Percentiles rank a stretch among this genome's conserved stretches.
These are phyloP conservation scores for Agelas oroides DNA, from an alignment of 37 sponge, comb jelly and placozoan genomes.

Conservation along the genomic window DNA sequence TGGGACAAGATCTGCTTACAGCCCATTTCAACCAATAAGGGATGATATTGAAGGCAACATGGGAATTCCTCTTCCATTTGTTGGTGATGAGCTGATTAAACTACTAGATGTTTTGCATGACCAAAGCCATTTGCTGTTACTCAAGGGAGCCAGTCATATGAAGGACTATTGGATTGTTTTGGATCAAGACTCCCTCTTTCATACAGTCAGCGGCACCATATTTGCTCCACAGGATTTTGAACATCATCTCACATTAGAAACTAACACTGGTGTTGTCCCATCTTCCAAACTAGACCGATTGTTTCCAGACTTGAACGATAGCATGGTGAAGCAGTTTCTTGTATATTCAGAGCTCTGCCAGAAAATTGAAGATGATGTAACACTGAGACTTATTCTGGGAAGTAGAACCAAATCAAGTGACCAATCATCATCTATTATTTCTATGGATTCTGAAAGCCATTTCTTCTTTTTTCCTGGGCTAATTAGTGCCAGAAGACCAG, in stretches of 20 bases:
- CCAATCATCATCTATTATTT: background rate
- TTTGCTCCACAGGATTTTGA: conserved; percentile 31
- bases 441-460: background rate
- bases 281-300: background rate
- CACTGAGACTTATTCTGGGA: conserved; percentile 13
- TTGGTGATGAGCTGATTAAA: background rate
- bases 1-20: too few species aligned
- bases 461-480: conserved; percentile 38
- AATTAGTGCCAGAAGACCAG: background rate
- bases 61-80: background rate
- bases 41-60: too few species aligned
- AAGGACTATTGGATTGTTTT: conserved; percentile 19
- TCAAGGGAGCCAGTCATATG: background rate
- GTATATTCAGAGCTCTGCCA: conserved; percentile 26
- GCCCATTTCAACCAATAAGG: too few species aligned
- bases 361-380: conserved; percentile 5
- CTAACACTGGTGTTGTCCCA: conserved; percentile 18
- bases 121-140: background rate
- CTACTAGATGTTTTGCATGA: background rate
- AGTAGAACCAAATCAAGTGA: background rate
- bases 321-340: conserved; percentile 4
- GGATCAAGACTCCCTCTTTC: background rate
- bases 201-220: background rate
- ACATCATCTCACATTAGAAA: background rate
- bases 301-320: conserved; percentile 2